Conservation (phyloP, 2,113 vertebrate genomes). For the Chloropsis cyanopogon region DNA sequence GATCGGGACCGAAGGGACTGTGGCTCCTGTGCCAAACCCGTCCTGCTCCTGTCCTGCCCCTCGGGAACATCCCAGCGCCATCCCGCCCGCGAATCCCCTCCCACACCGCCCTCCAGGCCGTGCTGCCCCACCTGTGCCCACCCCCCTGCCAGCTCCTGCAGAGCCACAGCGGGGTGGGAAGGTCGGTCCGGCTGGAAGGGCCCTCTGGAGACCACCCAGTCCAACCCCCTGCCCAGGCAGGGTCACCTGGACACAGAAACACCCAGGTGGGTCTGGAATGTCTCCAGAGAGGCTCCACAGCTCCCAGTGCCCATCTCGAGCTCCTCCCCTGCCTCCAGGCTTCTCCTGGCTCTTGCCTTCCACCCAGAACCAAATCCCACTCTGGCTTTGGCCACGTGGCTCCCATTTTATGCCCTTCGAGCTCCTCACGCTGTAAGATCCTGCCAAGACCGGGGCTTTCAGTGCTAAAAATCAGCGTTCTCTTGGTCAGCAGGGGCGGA, state of each 20-base stretch:
- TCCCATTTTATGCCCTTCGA: background rate
- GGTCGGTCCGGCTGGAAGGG: background rate
- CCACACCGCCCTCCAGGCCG: background rate
- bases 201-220: background rate
- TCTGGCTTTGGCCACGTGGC: accelerated
- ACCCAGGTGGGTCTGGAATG: background rate
- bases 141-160: accelerated
- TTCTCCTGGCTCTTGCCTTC: background rate
- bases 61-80: accelerated
- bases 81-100: accelerated
- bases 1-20: background rate
- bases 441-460: background rate
- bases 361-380: background rate
- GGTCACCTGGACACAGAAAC: background rate
- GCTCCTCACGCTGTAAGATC: accelerated
- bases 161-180: accelerated
- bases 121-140: background rate
- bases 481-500: accelerated
- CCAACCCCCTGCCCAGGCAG: background rate
- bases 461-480: background rate
- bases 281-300: background rate
- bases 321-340: background rate
- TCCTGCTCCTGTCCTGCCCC: background rate
- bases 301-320: accelerated
- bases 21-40: background rate